Conservation (phyloP, 2,888 invertebrate species). For the Vannuccia rotundouncinata region DNA sequence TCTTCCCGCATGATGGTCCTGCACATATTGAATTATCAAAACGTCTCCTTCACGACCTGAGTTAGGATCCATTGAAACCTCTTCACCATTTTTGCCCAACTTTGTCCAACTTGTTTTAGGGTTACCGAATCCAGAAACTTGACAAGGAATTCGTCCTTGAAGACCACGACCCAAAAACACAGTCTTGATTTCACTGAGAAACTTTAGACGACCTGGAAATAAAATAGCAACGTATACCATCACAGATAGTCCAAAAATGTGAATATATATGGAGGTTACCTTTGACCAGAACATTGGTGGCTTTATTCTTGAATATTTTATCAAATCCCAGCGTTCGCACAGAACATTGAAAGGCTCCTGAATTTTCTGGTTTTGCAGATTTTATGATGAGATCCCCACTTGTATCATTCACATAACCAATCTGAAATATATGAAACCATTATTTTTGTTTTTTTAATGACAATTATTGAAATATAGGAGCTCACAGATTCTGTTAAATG, state of each 20-base stretch:
- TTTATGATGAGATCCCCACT: neutral
- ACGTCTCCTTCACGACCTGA: neutral
- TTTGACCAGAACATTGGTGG: neutral
- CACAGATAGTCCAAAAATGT: too few species aligned
- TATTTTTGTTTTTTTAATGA: too few species aligned
- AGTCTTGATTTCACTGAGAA: conserved; percentile 5
- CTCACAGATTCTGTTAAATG: neutral
- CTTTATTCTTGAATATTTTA: neutral
- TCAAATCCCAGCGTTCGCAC: neutral
- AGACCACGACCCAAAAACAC: neutral
- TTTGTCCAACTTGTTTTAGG: neutral
- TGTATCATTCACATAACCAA: neutral
- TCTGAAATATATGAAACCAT: neutral
- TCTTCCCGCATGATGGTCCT: neutral
- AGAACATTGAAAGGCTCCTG: neutral
- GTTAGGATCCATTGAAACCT: neutral
- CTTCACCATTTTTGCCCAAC: neutral
- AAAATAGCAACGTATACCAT: neutral
- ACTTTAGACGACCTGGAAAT: neutral
- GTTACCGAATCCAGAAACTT: neutral
- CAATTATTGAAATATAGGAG: too few species aligned
- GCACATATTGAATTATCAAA: conserved; percentile 19
- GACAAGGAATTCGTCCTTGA: neutral
- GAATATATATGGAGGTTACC: too few species aligned
- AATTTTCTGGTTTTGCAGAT: neutral